Evolutionary conservation across 2,888 invertebrate genomes (phyloP).

Genomic region (Lasioglossum vierecki): DNA sequence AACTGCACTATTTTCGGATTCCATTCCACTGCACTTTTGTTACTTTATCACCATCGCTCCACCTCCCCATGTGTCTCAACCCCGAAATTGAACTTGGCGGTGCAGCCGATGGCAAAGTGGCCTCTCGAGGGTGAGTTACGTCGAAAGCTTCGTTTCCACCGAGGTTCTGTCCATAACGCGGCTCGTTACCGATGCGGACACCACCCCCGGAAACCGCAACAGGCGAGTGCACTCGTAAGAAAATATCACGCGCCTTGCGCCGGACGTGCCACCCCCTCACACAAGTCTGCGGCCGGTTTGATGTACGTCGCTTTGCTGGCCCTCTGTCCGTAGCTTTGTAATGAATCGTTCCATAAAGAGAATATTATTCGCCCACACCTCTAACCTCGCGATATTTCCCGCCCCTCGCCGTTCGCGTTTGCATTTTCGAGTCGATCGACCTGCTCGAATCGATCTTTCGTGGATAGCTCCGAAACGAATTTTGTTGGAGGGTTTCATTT

Average conservation of each 20-base stretch:
- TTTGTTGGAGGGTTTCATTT: not conserved
- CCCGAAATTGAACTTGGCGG: conserved; percentile 35
- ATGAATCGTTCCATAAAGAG: conserved; percentile 17
- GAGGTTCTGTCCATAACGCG: conserved; percentile 55
- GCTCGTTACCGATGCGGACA: conserved; percentile 60
- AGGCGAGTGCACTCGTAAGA: conserved; percentile 64
- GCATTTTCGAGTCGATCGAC: not conserved
- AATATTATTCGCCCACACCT: conserved; percentile 2
- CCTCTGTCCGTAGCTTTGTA: not conserved
- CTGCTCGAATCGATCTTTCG: not conserved
- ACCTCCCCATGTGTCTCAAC: conserved; percentile 9
- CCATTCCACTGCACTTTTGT: not conserved
- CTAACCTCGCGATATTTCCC: not conserved
- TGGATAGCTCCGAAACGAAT: not conserved
- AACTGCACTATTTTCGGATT: no score
- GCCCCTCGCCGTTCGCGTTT: not conserved
- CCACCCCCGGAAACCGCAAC: conserved; percentile 49
- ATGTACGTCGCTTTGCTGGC: conserved; percentile 24
- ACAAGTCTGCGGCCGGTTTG: conserved; percentile 20
- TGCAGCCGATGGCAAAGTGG: conserved; percentile 68
- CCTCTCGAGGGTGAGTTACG: conserved; percentile 75
- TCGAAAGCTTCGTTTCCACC: conserved; percentile 68
- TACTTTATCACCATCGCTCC: not conserved
- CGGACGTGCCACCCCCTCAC: conserved; percentile 32
- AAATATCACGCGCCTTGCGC: conserved; percentile 60